Conservation (phyloP, 2,113 vertebrate species). For the Bostrychus sinensis region DNA sequence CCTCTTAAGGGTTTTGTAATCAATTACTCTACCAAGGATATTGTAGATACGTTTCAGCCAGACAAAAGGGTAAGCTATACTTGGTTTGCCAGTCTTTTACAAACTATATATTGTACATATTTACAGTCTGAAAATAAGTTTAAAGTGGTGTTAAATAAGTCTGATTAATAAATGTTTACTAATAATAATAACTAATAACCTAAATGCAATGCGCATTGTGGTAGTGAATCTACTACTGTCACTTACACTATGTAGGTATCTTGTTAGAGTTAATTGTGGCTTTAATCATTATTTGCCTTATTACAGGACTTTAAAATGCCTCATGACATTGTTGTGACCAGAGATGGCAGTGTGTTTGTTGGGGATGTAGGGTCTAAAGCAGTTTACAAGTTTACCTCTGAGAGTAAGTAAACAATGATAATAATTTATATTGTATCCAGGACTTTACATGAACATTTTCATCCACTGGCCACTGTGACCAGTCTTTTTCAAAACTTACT, state of each 20-base stretch:
- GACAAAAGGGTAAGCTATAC: slow-evolving; percentile 83
- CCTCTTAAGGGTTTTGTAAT: slow-evolving; percentile 90
- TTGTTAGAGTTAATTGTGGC: not conserved
- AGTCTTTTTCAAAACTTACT: no score
- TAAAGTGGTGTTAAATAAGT: no score
- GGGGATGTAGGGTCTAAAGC: slow-evolving; percentile 83
- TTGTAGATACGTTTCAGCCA: slow-evolving; percentile 88
- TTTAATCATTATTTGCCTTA: not conserved
- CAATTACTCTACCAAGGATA: slow-evolving; percentile 89
- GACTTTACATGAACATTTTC: no score
- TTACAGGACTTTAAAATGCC: slow-evolving; percentile 91
- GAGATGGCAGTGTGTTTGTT: slow-evolving; percentile 84
- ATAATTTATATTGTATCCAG: no score
- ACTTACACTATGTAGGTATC: not conserved
- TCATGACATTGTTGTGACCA: slow-evolving; percentile 86
- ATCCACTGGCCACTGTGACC: no score
- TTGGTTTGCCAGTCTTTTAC: no score
- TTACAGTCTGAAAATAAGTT: no score
- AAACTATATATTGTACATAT: no score
- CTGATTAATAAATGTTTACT: no score
- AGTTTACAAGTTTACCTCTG: slow-evolving; percentile 88
- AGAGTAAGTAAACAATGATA: slow-evolving; percentile 80
- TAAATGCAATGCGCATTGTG: no score
- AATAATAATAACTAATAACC: no score
- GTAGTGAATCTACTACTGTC: no score